Evolutionary conservation across 2,797 vertebrate genomes (phyloP), one percentile per base, ranked within the genome.

Genomic region (Propithecus deckenii): DNA sequence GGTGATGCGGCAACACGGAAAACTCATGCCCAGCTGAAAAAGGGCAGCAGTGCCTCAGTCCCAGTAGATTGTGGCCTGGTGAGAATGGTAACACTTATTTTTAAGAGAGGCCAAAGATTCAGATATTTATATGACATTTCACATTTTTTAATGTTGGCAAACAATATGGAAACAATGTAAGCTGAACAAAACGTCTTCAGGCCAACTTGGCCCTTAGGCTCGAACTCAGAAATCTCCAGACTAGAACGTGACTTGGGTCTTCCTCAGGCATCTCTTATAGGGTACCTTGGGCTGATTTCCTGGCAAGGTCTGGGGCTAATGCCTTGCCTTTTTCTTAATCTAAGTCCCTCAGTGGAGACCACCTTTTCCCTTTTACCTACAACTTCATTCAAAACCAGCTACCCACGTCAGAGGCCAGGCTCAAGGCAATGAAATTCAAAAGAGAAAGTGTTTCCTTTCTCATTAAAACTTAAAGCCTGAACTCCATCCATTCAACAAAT

Each of bases 11-110:
- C 30, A 14, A 8, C 1, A 12, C 0, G 12, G 46, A 94, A 80
- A 78, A 84, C 35, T 32, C 28, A 32, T 0, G 18, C 25, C 61
- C 59, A 22, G 18, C 0, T 0, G 0, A 65, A 72, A 78, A 41
- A 5, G 55, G 3, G 30, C 41, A 65, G 7, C 18, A 92, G 17
- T 17, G n/a, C 20, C 52, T 75, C 14, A 9, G n/a, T 38, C 32
- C n/a, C 20, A 52, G 17, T 4, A 28, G 43, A 13, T 12, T 5
- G 4, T 4, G 10, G 2, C 7, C 83, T 7, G 0, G 1, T 72
- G 30, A 23, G 32, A 61, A 76, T 59, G 14, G 71, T 20, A 46
- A 0, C 23, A n/a, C 5, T 13, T 41, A 11, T 5, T 61, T 87
- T 80, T 20, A 14, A 48, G 79, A 85, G 13, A 50, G 10, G 23